Evolutionary conservation across 2,113 vertebrate species (phyloP).

Genomic region (Tringa solitaria): DNA sequence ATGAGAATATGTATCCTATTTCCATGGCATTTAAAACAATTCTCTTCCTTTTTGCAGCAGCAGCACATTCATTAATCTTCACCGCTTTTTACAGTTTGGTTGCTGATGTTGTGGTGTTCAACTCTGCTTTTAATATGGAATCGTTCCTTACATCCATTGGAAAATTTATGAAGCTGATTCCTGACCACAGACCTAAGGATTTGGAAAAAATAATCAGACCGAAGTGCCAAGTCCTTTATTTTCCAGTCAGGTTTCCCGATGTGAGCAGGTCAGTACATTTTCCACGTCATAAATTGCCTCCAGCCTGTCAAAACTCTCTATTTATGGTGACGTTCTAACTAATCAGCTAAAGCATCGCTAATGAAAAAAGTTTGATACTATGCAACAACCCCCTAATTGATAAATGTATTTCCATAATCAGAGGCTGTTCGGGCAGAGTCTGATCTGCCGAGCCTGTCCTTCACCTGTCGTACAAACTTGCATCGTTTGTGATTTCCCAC

Average conservation of each 20-base stretch:
- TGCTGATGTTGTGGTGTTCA: conserved; percentile 88
- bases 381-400: conserved; percentile 31
- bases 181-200: conserved; percentile 89
- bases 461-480: background rate
- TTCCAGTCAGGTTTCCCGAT: conserved; percentile 88
- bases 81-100: conserved; percentile 81
- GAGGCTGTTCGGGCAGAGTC: background rate
- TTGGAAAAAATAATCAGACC: conserved; percentile 86
- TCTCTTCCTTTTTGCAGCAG: background rate
- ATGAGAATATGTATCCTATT: background rate
- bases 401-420: conserved; percentile 47
- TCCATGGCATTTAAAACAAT: background rate
- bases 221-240: conserved; percentile 89
- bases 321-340: conserved; percentile 47
- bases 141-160: conserved; percentile 89
- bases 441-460: background rate
- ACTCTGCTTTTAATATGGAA: conserved; percentile 93
- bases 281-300: conserved; percentile 53
- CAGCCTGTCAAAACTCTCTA: conserved; percentile 31
- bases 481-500: background rate
- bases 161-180: conserved; percentile 91
- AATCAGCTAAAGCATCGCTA: conserved; percentile 45
- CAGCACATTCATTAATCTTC: background rate
- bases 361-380: conserved; percentile 33
- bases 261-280: conserved; percentile 84